Percentiles rank a stretch among this genome's conserved stretches.
Conservation (phyloP, 2,113 vertebrate species). For the cat (Felis catus) region F.catus_Fca126_mat1.0 CM031412.1:162235501-162236000, state of each 20-base stretch:
- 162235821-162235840: background rate
- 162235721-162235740: background rate
- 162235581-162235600: background rate
- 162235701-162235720: accelerated
- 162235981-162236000: background rate
- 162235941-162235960: background rate
- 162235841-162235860: background rate
- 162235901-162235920: background rate
- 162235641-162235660: background rate
- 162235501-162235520: background rate
- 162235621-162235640: background rate
- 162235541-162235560: background rate
- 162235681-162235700: background rate
- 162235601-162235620: background rate
- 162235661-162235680: background rate
- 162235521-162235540: background rate
- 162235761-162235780: background rate
- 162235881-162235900: background rate
- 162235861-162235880: background rate
- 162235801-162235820: background rate
- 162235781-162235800: background rate
- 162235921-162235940: background rate
- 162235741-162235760: background rate
- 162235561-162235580: background rate
- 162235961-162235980: background rate